Evolutionary conservation across 2,797 vertebrate species (phyloP).

Genomic region (Triplophysa bombifrons): DNA sequence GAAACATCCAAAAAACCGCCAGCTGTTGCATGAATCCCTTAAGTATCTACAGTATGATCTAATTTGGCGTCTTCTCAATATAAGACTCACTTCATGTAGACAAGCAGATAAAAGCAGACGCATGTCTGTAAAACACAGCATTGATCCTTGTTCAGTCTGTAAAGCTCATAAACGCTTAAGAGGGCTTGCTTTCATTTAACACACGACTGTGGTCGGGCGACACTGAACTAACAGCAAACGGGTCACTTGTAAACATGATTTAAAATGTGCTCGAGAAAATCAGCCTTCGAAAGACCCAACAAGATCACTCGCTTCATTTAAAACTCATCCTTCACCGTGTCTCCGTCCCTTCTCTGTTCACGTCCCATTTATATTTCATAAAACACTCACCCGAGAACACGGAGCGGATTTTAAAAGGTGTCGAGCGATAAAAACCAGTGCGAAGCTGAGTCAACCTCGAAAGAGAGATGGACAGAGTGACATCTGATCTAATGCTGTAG

Average conservation of each 20-base stretch:
- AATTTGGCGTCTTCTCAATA: background rate
- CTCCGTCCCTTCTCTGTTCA: conserved; percentile 62
- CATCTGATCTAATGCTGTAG: background rate
- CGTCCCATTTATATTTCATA: conserved; percentile 62
- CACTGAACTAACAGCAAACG: background rate
- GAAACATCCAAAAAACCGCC: background rate
- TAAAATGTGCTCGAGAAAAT: background rate
- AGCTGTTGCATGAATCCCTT: too few relatives aligned
- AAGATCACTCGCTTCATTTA: conserved; percentile 33
- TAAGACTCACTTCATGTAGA: background rate
- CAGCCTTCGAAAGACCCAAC: background rate
- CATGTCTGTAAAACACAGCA: background rate
- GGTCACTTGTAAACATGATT: conserved; percentile 1
- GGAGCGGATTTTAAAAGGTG: too few relatives aligned
- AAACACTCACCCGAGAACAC: conserved; percentile 33
- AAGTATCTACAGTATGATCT: background rate
- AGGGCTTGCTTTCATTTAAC: background rate
- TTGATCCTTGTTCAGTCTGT: background rate
- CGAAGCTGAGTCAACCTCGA: too few relatives aligned
- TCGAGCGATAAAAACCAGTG: too few relatives aligned
- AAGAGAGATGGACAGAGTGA: background rate
- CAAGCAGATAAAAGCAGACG: background rate
- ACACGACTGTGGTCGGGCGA: background rate
- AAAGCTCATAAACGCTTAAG: background rate
- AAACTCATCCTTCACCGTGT: conserved; percentile 56